These are phyloP conservation scores for Gobio gobio DNA, from an alignment of 2,113 vertebrate species.

Conservation along the genomic window DNA sequence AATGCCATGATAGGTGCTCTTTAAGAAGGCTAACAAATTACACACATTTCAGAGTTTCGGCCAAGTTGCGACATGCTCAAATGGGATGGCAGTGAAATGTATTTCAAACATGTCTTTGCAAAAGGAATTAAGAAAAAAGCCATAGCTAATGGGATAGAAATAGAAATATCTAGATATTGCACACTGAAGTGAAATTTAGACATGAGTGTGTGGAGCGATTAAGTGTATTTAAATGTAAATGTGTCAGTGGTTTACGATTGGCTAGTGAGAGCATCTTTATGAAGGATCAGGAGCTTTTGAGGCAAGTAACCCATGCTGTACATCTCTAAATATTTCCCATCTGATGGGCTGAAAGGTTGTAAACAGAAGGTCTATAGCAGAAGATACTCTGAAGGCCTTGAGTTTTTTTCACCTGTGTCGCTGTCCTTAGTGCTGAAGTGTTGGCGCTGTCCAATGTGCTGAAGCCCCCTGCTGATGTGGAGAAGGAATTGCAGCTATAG, in stretches of 20 bases:
- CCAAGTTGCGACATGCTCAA: neutral
- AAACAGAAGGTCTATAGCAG: neutral
- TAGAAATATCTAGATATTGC: neutral
- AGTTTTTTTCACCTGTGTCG: neutral
- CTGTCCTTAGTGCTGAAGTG: slow-evolving; percentile 24
- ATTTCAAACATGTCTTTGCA: neutral
- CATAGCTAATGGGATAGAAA: neutral
- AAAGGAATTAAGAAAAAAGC: neutral
- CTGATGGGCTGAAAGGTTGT: neutral
- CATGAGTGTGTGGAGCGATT: neutral
- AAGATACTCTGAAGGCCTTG: neutral
- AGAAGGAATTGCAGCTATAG: neutral
- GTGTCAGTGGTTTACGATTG: neutral
- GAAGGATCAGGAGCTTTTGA: neutral
- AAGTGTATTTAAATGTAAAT: neutral
- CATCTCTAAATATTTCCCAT: neutral
- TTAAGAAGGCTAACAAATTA: neutral
- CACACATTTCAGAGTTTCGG: neutral
- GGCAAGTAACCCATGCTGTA: neutral
- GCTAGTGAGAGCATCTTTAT: neutral
- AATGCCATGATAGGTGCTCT: too few species aligned
- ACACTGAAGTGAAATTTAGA: neutral
- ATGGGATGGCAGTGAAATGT: neutral
- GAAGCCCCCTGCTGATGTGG: slow-evolving; percentile 26
- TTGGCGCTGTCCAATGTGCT: slow-evolving; percentile 8